phyloP scores from a whole-genome alignment of 2,113 vertebrate genomes.

The Brienomyrus longianalis region DNA sequence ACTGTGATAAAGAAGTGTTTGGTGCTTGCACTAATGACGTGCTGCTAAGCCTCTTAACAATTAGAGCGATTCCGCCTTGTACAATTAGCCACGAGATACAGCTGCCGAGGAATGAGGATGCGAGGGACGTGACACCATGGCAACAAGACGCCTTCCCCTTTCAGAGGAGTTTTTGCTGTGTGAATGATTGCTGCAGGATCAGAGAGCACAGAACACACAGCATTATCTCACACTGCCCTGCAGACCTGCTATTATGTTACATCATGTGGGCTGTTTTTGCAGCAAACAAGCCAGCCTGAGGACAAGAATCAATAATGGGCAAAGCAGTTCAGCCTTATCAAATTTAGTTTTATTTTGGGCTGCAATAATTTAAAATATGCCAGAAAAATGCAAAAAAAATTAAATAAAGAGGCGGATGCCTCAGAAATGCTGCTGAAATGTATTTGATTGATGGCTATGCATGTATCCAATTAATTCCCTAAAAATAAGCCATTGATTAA shows the following conservation, averaged over 20 bases:
- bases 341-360: slow-evolving; percentile 5
- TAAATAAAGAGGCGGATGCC: neutral
- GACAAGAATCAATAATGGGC: neutral
- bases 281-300: neutral
- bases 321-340: neutral
- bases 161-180: neutral
- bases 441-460: neutral
- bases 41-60: neutral
- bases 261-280: neutral
- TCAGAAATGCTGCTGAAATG: neutral
- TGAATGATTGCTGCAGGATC: neutral
- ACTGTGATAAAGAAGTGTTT: neutral
- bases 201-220: neutral
- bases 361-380: neutral
- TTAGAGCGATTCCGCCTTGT: slow-evolving; percentile 2
- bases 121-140: neutral
- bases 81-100: neutral
- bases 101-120: neutral
- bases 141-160: neutral
- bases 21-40: neutral
- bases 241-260: neutral
- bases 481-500: slow-evolving; percentile 11
- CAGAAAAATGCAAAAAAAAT: neutral
- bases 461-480: neutral
- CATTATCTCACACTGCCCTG: neutral